Evolutionary conservation across 1,140 invertebrate species (phyloP), one percentile per base, ranked within the genome.

Genomic region (Apis dorsata): DNA sequence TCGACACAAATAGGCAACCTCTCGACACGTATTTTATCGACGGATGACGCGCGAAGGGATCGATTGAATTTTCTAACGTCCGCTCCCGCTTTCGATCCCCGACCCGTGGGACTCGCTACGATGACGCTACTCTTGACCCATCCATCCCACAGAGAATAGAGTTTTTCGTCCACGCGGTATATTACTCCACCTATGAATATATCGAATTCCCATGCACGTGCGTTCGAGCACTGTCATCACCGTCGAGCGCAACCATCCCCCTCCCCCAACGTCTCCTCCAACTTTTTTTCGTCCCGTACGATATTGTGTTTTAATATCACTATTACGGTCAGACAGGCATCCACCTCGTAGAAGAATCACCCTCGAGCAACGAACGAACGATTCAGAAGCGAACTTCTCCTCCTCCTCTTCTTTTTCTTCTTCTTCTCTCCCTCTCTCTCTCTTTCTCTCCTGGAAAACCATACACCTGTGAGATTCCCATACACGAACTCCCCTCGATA

Each of bases 401-500:
- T 34, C 34, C 34, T 34, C 34, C 3, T 34, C 34, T 34, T 88
- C 77, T 81, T 83, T 44, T n/a, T 69, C 70, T 62, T 78, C 77
- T 78, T 87, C 34, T 44, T 44, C 34, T 44, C 34, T 44, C 34
- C 7, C 5, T 7, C 34, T 44, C 5, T 44, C 34, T 44, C 5
- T 44, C 5, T 44, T 0, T 44, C 34, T 34, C 34, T 87, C 88
- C 90, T 90, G 90, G 89, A 93, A 92, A 92, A 91, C 73, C 89
- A 85, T 92, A 84, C 93, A 93, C 93, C 93, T 93, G 93, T 92
- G 93, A 92, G 92, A 93, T 93, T 94, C 93, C 91, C 93, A 94
- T 93, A 93, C 89, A 91, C 34, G 28, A 57, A 11, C 68, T 81
- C 90, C 91, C 91, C 86, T 91, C 84, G 84, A 90, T 88, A 90